Evolutionary conservation across 2,113 vertebrate genomes (phyloP), one percentile per base, ranked within the genome.

Genomic region (Chrysochloris asiatica): DNA sequence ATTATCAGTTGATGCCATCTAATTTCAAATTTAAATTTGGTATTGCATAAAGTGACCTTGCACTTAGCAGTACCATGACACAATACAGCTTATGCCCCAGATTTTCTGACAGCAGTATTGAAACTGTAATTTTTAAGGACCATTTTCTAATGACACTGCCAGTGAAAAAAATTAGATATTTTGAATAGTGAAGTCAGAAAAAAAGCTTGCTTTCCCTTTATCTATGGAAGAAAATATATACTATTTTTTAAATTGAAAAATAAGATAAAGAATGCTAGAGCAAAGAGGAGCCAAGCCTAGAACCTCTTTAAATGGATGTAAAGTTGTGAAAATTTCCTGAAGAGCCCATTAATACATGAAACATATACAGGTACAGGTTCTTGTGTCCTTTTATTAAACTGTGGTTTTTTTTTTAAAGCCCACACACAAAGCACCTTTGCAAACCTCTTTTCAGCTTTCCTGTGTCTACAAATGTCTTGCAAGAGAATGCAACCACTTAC

Each of bases 21-120:
- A n/a, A 89, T 67, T 79, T 85, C 76, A 93, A 47, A 50, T 76
- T 93, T 93, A 63, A 83, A 88, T 90, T 82, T 88, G 43, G 69
- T 52, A 93, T 85, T 47, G 38, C 16, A 63, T 24, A 85, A 81
- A 92, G 54, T 88, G 54, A 65, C 76, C 65, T 92, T 90, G 78
- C 16, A 69, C 30, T 78, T 65, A 79, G 21, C 22, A 75, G n/a
- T 71, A 54, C 61, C 38, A 72, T 84, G 75, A 43, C 86, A 89
- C 26, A 85, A 43, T 38, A 52, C 52, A 86, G 63, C 22, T 69
- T 85, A 50, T 88, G 69, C 19, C 48, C 36, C 52, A 76, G 63
- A 91, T 73, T 50, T 92, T 88, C 89, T 81, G 36, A 79, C 38
- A 67, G 87, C 50, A 88, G 59, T 89, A 83, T 12, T 82, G 41